A percentile compares a stretch with the other conserved stretches of the same genome.
These are phyloP conservation scores for Falco cherrug DNA, from an alignment of 2,797 vertebrate species.

Conservation along the genomic window DNA sequence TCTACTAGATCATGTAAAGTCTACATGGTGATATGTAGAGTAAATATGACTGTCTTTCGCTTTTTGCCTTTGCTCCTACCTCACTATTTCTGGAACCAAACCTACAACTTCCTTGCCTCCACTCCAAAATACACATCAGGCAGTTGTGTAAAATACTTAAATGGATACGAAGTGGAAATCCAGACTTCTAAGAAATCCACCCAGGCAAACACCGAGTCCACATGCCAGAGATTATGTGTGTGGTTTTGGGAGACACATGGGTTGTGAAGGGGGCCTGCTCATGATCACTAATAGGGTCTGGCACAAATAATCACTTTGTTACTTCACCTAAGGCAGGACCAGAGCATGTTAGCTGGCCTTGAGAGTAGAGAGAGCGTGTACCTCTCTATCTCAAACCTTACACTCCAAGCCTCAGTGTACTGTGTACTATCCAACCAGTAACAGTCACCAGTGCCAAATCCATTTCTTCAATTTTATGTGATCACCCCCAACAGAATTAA, in stretches of 20 bases:
- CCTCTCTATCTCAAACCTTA: not conserved
- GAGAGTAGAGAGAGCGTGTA: not conserved
- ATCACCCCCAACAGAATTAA: not conserved
- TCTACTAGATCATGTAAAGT: not conserved
- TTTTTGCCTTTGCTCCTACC: not conserved
- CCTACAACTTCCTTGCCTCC: not conserved
- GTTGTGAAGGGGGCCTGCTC: not conserved
- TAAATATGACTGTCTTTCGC: not conserved
- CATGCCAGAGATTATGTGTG: not conserved
- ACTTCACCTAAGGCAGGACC: not conserved
- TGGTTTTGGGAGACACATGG: rapidly evolving
- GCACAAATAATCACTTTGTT: not conserved
- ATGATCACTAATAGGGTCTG: not conserved
- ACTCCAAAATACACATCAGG: not conserved
- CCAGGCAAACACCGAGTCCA: not conserved
- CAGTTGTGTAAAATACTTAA: not conserved
- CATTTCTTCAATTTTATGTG: not conserved
- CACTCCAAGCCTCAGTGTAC: not conserved
- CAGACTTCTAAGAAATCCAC: not conserved
- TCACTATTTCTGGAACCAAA: not conserved
- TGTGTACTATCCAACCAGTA: not conserved
- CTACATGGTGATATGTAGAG: not conserved
- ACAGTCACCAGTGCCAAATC: not conserved
- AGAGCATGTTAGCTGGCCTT: rapidly evolving
- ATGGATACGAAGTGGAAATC: not conserved